Percentiles rank a stretch among this genome's conserved stretches.
Evolutionary conservation across 2,113 vertebrate species (phyloP).

Genomic region (Urocynchramus pylzowi): DNA sequence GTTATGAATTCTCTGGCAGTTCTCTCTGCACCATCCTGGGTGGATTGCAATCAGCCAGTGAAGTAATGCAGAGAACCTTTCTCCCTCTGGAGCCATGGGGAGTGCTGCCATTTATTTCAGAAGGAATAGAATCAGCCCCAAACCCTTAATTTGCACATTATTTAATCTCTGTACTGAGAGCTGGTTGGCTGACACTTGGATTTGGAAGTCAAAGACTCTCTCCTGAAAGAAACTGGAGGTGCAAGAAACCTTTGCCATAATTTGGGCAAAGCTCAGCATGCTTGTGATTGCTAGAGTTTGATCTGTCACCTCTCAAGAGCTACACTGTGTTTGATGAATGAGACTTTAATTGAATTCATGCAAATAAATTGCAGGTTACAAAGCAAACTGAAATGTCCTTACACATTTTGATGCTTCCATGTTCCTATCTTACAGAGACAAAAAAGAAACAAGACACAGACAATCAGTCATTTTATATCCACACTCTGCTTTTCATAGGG

Average conservation of each 20-base stretch:
- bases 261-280: background rate
- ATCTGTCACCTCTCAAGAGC: background rate
- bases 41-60: background rate
- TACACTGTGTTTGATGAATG: background rate
- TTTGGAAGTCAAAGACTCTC: background rate
- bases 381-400: background rate
- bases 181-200: background rate
- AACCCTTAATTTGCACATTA: background rate
- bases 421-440: background rate
- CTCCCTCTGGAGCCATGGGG: background rate
- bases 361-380: background rate
- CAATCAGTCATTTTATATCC: background rate
- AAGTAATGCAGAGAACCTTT: background rate
- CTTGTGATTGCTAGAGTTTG: background rate
- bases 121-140: background rate
- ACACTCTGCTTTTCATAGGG: background rate
- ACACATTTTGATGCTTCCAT: background rate
- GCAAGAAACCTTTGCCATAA: background rate
- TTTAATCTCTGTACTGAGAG: background rate
- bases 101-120: background rate
- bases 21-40: background rate
- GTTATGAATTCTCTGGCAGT: background rate
- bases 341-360: background rate
- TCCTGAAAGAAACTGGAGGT: background rate
- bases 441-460: background rate